Evolutionary conservation across 2,888 invertebrate species (phyloP).

Genomic region (Fragum sueziense): DNA sequence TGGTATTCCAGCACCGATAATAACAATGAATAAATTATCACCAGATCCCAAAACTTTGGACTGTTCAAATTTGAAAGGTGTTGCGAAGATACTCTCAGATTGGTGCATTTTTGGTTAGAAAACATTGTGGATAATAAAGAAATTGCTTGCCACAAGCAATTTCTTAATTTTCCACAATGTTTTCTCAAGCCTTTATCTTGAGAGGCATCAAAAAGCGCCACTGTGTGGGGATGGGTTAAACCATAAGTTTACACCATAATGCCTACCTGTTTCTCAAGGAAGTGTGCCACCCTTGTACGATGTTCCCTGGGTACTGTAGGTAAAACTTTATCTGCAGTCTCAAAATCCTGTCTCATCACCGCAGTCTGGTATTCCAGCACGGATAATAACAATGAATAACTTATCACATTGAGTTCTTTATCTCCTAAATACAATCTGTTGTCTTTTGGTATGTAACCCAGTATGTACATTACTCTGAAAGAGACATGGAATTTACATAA

Average conservation of each 20-base stretch:
- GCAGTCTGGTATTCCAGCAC: conserved; percentile 99
- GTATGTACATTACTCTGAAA: conserved; percentile 93
- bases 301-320: conserved; percentile 98
- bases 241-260: too few relatives aligned
- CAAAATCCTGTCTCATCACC: conserved; percentile 99
- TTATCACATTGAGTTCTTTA: conserved; percentile 94
- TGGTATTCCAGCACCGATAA: conserved; percentile 99
- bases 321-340: conserved; percentile 94
- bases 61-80: too few relatives aligned
- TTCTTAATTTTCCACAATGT: too few relatives aligned
- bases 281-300: conserved; percentile 98
- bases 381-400: conserved; percentile 92
- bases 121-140: too few relatives aligned
- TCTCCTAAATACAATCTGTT: conserved; percentile 98
- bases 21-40: conserved; percentile 89
- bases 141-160: too few relatives aligned
- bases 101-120: too few relatives aligned
- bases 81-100: too few relatives aligned
- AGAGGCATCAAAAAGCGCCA: too few relatives aligned
- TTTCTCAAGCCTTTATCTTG: too few relatives aligned
- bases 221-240: too few relatives aligned
- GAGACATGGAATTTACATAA: too few relatives aligned
- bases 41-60: too few relatives aligned
- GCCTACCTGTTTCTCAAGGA: conserved; percentile 95
- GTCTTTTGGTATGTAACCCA: conserved; percentile 98